Percentiles rank a stretch among this genome's conserved stretches.
Evolutionary conservation across 2,888 invertebrate species (phyloP).

Genomic region (Drosophila sordidula): DNA sequence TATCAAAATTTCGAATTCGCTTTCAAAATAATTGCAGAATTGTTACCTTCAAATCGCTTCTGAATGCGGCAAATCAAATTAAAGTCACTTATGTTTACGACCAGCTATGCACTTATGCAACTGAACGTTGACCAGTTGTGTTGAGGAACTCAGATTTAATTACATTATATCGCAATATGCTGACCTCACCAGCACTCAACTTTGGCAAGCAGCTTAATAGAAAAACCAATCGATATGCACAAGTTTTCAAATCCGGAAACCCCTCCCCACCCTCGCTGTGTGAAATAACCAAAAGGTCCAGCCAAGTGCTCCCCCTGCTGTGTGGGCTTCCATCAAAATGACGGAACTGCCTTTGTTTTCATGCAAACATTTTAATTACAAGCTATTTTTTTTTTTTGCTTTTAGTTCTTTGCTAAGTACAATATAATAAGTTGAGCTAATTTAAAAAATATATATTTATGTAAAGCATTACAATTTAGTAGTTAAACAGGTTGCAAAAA

Average conservation of each 20-base stretch:
- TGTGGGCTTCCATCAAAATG: constrained; percentile 11
- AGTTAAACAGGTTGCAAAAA: too few species aligned
- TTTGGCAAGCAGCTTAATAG: constrained; percentile 25
- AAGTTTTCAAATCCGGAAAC: constrained; percentile 34
- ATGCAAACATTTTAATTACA: constrained; percentile 23
- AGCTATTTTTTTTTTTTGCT: constrained; percentile 4
- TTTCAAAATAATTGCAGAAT: background rate
- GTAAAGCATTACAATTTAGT: too few species aligned
- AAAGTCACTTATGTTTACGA: constrained; percentile 3
- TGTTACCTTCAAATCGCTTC: background rate
- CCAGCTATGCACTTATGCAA: constrained; percentile 26
- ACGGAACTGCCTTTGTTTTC: constrained; percentile 15
- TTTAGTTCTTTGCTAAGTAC: background rate
- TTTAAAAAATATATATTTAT: too few species aligned
- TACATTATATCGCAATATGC: constrained; percentile 37
- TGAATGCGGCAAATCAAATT: constrained; percentile 1
- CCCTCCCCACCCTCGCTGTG: constrained; percentile 6
- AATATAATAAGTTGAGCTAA: too few species aligned
- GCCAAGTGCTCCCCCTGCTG: background rate
- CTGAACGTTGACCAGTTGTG: constrained; percentile 20
- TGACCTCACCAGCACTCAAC: constrained; percentile 43
- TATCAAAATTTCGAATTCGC: background rate
- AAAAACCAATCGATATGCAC: constrained; percentile 38
- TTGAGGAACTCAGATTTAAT: constrained; percentile 15
- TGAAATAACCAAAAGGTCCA: constrained; percentile 1